Base-by-base conservation (phyloP, 2,113 vertebrate genomes). In the Romanogobio albipinnatus region DNA sequence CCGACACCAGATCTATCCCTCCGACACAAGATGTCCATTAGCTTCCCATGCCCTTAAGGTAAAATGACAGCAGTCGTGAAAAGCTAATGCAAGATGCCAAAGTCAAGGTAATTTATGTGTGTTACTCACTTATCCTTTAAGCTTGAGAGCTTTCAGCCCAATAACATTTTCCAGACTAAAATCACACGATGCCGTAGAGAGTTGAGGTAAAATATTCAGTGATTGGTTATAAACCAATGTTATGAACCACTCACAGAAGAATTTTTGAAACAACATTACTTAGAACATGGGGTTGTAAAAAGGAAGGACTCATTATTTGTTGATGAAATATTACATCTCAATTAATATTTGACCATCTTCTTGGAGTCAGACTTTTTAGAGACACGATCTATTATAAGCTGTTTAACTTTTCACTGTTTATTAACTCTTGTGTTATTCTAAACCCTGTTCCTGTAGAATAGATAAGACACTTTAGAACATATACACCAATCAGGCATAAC, bases 21-120 rank as follows among this genome's bases (percentile, higher is more conserved):
- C 70, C 24, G 51, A 76, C 77, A 81, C 51, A 33, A 84, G 45
- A 81, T 85, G 77, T 86, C 84, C 70, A 82, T 87, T 82, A 82
- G 78, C 73, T 87, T 68, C 4, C 29, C 19, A n/a, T 71, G 71
- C 83, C 68, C 45, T 62, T 17, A 84, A 84, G 82, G 26, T 82
- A 87, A 76, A 51, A 71, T 68, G 39, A 74, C 10, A 56, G 39
- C 83, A 59, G 59, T 62, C 15, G 71, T 70, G 49, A 76, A 36
- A 81, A 70, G 77, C 86, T 56, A 87, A 75, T 56, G 74, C 45
- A 76, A 43, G 10, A 51, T 77, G 81, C 81, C 56, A 76, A 83
- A 58, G 81, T 86, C 66, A 59, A 84, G 53, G 71, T 61, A 79
- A 83, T 73, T 56, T 82, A 68, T 70, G 49, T 47, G 68, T 36